A percentile compares a stretch with the other conserved stretches of the same genome.
Conservation (phyloP, 2,888 invertebrate species). For the Spilosoma lubricipeda region DNA sequence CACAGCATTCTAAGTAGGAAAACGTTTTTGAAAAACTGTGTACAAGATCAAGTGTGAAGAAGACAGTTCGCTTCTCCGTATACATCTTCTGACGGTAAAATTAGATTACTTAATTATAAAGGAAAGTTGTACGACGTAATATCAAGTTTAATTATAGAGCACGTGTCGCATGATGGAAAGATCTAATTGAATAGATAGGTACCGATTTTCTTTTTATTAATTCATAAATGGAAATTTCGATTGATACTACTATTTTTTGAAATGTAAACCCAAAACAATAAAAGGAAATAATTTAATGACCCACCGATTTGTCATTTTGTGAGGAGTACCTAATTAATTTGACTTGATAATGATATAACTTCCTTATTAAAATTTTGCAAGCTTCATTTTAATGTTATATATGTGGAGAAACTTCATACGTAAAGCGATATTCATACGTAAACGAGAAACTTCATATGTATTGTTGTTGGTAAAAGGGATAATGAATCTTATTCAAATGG, state of each 20-base stretch:
- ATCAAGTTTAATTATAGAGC: conserved; percentile 20
- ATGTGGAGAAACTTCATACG: not conserved
- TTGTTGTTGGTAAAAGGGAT: conserved; percentile 2
- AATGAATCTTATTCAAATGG: conserved; percentile 50
- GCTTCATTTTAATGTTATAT: too few species aligned
- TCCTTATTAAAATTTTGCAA: too few species aligned
- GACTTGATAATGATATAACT: too few species aligned
- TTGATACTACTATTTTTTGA: too few species aligned
- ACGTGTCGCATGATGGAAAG: conserved; percentile 25
- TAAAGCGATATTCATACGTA: too few species aligned
- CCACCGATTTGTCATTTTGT: too few species aligned
- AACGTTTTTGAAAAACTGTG: conserved; percentile 38
- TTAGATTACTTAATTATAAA: conserved; percentile 32
- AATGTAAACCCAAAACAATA: too few species aligned
- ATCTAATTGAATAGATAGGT: conserved; percentile 26
- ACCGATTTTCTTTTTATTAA: not conserved
- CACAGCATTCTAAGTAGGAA: conserved; percentile 22
- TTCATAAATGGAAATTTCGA: too few species aligned
- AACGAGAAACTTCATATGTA: too few species aligned
- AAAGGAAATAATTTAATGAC: too few species aligned
- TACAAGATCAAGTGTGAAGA: too few species aligned
- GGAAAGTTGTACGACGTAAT: conserved; percentile 34
- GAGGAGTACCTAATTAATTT: too few species aligned
- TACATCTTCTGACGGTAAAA: conserved; percentile 22
- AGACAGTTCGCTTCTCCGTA: conserved; percentile 3